Conservation (phyloP, 1,140 invertebrate species). For the Holotrichia oblita region DNA sequence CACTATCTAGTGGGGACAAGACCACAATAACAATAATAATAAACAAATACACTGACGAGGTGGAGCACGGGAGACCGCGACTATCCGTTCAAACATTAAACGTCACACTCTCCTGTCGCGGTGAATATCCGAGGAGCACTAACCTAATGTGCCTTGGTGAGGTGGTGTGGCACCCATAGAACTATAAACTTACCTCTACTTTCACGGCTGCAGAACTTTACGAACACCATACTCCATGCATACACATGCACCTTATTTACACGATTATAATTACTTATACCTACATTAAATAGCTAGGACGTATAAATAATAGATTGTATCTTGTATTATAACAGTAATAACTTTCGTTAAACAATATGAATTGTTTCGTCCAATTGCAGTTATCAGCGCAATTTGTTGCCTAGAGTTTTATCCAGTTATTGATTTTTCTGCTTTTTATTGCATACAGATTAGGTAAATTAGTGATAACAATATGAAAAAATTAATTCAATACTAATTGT, state of each 20-base stretch:
- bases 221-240: background rate
- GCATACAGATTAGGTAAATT: too few species aligned
- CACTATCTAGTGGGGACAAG: background rate
- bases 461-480: too few species aligned
- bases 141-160: constrained; percentile 6
- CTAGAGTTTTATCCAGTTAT: too few species aligned
- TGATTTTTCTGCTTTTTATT: too few species aligned
- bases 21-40: constrained; percentile 30
- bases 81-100: background rate
- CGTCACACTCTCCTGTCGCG: constrained; percentile 31
- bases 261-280: background rate
- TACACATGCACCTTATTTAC: background rate
- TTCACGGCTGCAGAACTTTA: background rate
- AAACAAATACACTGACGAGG: background rate
- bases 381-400: background rate
- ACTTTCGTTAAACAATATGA: background rate
- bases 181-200: constrained; percentile 22
- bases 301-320: background rate
- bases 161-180: constrained; percentile 9
- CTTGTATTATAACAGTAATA: background rate
- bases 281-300: background rate
- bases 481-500: too few species aligned
- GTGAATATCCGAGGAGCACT: constrained; percentile 25
- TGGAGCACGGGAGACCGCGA: background rate
- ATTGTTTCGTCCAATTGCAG: background rate